Base-by-base conservation (phyloP, 2,797 vertebrate species). In the Sphaeramia orbicularis region DNA sequence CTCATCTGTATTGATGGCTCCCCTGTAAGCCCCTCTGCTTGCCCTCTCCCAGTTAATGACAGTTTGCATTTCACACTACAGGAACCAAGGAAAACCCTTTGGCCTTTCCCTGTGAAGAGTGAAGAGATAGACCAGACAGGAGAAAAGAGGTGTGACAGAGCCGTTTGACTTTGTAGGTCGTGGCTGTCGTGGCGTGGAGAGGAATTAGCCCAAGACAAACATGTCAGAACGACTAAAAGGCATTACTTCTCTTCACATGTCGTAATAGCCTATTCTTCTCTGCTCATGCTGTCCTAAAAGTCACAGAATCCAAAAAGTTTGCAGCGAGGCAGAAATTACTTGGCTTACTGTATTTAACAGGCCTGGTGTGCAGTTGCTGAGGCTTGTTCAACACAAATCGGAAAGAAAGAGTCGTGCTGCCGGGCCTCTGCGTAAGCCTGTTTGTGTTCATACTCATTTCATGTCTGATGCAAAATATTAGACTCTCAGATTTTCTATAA, bases 201-300 rank as follows among this genome's bases (percentile, higher is more conserved):
- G 90, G 92, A 93, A 92, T 94, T 94, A 93, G 77, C 71, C 49
- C 69, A 16, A 87, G 83, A 83, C 86, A 91, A 92, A 92, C 88
- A 87, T 62, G 85, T 83, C 80, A 81, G 56, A 57, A 13, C 49
- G 61, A 70, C 68, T 71, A 74, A 86, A 84, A 65, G 77, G 74
- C 83, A 77, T 89, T 85, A 83, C 74, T 67, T 47, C 66, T 40
- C 54, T 37, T 55, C 32, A 38, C 57, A 2, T 32, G 74, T 65
- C 51, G 57, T 27, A 52, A 49, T 70, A n/a, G 58, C 60, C 73
- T 55, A 83, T 89, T 90, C 78, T 86, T 78, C 71, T 66, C 68
- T 36, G 35, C 63, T 78, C 76, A 71, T 14, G 54, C 44, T 44
- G 37, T 35, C 38, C 66, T n/a, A n/a, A 44, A 75, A 85, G 81